Conservation (phyloP, 2,888 invertebrate genomes). For the Tinea semifulvella region DNA sequence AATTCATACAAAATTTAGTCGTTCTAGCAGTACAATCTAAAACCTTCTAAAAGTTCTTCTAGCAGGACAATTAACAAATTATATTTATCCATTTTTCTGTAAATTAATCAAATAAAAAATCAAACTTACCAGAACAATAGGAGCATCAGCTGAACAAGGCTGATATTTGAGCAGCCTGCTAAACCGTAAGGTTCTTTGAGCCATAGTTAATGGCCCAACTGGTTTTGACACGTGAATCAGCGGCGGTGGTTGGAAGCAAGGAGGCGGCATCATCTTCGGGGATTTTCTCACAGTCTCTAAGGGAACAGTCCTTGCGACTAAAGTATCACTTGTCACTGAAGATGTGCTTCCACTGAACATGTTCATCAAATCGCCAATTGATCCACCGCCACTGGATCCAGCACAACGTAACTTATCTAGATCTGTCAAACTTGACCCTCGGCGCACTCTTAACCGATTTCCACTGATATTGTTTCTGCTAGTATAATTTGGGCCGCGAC, state of each 20-base stretch:
- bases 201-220: constrained; percentile 70
- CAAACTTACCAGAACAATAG: constrained; percentile 51
- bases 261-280: constrained; percentile 46
- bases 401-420: constrained; percentile 70
- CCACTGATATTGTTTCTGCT: constrained; percentile 49
- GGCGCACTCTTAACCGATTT: constrained; percentile 66
- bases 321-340: constrained; percentile 75
- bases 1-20: too few relatives aligned
- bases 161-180: constrained; percentile 74
- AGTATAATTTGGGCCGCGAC: constrained; percentile 65
- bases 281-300: constrained; percentile 72
- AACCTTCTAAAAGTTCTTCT: too few relatives aligned
- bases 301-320: constrained; percentile 77
- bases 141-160: constrained; percentile 60
- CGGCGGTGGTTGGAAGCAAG: constrained; percentile 39
- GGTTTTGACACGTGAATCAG: constrained; percentile 50
- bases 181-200: constrained; percentile 74
- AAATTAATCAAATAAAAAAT: neutral
- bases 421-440: constrained; percentile 78
- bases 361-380: constrained; percentile 84
- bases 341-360: constrained; percentile 76
- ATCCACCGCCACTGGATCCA: constrained; percentile 62
- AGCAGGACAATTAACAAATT: too few relatives aligned
- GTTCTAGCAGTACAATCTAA: too few relatives aligned
- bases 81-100: too few relatives aligned